These are phyloP conservation scores for Parus major DNA, from an alignment of 2,113 vertebrate genomes.

Conservation along the genomic window DNA sequence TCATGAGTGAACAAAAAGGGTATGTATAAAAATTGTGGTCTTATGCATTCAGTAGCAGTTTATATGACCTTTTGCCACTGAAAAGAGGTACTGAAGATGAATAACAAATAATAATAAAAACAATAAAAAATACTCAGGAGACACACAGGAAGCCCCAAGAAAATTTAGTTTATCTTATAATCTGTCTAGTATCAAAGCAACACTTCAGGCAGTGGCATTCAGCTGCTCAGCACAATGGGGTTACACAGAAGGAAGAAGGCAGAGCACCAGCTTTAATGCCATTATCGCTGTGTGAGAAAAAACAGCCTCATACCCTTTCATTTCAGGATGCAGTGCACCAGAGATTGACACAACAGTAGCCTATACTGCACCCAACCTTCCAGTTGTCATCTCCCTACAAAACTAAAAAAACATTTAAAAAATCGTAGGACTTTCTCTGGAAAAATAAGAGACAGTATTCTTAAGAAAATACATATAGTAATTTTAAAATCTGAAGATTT, in stretches of 20 bases:
- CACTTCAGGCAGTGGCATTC: not conserved
- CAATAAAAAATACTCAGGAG: not conserved
- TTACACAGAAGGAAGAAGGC: not conserved
- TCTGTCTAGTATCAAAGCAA: not conserved
- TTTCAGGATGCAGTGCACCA: not conserved
- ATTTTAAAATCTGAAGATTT: not conserved
- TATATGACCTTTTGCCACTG: not conserved
- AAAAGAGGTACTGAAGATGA: not conserved
- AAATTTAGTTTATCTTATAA: not conserved
- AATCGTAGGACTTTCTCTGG: not conserved
- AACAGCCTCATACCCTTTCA: not conserved
- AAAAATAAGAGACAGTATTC: not conserved
- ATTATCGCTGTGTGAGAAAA: not conserved
- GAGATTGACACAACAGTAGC: not conserved
- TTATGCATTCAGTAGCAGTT: not conserved
- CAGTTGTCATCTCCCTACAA: not conserved
- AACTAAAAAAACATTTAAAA: not conserved
- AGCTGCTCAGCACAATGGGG: not conserved
- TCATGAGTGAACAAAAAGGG: not conserved
- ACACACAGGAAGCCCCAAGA: not conserved
- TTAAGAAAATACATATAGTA: not conserved
- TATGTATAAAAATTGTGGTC: not conserved
- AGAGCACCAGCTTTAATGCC: not conserved
- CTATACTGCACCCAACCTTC: not conserved
- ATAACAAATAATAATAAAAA: not conserved